A percentile compares a stretch with the other conserved stretches of the same genome.
Conservation (phyloP, 2,797 vertebrate genomes). For the Dryobates pubescens region DNA sequence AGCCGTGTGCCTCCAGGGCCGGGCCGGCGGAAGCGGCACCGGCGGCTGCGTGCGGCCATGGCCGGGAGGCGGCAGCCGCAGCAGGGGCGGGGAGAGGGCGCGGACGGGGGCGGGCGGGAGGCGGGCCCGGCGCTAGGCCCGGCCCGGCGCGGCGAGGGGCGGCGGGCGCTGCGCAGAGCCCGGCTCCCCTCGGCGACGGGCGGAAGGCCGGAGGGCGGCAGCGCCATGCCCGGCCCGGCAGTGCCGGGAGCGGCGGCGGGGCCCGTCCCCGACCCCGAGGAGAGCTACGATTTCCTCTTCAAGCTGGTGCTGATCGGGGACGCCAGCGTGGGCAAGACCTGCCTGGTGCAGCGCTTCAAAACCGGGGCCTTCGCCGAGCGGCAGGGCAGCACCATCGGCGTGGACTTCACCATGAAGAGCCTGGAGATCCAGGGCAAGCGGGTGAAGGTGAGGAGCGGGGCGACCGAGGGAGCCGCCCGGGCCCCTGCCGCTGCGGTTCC, state of each 20-base stretch:
- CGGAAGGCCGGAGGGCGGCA: not conserved
- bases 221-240: conserved; percentile 66
- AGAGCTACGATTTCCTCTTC: conserved; percentile 85
- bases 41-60: no score
- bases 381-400: conserved; percentile 87
- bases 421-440: conserved; percentile 86
- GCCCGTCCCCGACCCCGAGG: conserved; percentile 78
- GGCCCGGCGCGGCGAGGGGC: not conserved
- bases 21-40: not conserved
- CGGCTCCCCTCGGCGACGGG: conserved; percentile 27
- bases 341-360: conserved; percentile 88
- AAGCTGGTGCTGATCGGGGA: conserved; percentile 88
- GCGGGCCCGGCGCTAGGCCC: not conserved
- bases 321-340: conserved; percentile 88
- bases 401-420: conserved; percentile 90
- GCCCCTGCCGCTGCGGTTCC: not conserved
- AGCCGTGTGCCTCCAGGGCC: not conserved
- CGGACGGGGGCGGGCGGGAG: not conserved
- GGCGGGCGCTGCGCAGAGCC: not conserved
- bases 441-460: conserved; percentile 81
- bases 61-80: not conserved
- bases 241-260: not conserved
- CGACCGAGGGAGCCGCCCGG: not conserved
- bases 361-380: conserved; percentile 84
- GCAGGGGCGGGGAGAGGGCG: not conserved